Evolutionary conservation across 2,888 invertebrate species (phyloP), one percentile per base, ranked within the genome.

Genomic region (Lepetodrilus schrolli): DNA sequence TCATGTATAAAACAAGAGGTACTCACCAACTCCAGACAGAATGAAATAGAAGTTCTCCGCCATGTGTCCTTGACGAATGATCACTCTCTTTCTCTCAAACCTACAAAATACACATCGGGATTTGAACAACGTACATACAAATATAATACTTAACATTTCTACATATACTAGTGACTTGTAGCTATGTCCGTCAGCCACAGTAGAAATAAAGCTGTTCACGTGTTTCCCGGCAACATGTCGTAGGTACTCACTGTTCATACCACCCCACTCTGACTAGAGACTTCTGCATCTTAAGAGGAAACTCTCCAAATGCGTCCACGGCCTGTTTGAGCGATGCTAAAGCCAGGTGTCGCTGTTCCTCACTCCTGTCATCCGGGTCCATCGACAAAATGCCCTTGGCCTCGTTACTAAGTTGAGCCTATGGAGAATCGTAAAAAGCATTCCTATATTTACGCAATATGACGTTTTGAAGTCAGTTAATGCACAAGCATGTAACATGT

Each of bases 31-130:
- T 48, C 90, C 90, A n/a, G 89, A 88, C 2, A 90, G 74, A 43
- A 90, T 90, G 73, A 90, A 86, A 78, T 90, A 90, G 74, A 89
- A 90, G 72, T 89, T 89, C 69, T 87, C 88, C 2, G 90, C 89
- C 71, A 78, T 81, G 70, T 90, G 90, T 10, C 89, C 89, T 77
- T 90, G 89, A 71, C 90, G 76, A n/a, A 90, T 90, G 36, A 90
- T 90, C 0, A 90, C 87, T 8, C 87, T 76, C 66, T 85, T 85
- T 20, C 85, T 80, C 58, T 85, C 85, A 75, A 84, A 84, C 37
- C 86, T 86, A 78, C 30, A 81, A 80, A 4, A 10, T 8, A n/a
- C n/a, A n/a, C n/a, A n/a, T n/a, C n/a, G n/a, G n/a, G n/a, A n/a
- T n/a, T n/a, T n/a, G n/a, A n/a, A n/a, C n/a, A n/a, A n/a, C n/a